phyloP scores from a whole-genome alignment of 92 coral and sea anemone species.

The Actinostola sp. region DNA sequence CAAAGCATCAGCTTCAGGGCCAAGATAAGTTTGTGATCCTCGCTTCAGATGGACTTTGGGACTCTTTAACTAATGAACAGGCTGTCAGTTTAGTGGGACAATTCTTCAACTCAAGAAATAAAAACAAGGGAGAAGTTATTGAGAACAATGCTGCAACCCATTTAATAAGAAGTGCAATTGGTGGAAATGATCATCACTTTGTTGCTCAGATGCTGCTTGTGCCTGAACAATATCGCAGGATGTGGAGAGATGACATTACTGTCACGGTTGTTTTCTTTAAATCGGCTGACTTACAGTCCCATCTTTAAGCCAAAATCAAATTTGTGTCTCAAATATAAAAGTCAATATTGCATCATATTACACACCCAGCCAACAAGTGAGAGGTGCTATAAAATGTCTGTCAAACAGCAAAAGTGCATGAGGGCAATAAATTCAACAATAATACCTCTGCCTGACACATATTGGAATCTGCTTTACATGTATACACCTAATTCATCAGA shows the following conservation, averaged over 20 bases:
- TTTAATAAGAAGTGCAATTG: slow-evolving; percentile 92
- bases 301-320: slow-evolving; percentile 12
- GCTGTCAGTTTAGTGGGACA: slow-evolving; percentile 89
- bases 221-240: slow-evolving; percentile 93
- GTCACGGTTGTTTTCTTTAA: slow-evolving; percentile 92
- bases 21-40: slow-evolving; percentile 90
- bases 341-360: too few relatives aligned
- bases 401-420: too few relatives aligned
- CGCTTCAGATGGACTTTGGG: slow-evolving; percentile 99
- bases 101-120: slow-evolving; percentile 61
- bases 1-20: slow-evolving; percentile 65
- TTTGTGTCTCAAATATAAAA: too few relatives aligned
- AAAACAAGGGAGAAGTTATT: slow-evolving; percentile 36
- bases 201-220: slow-evolving; percentile 91
- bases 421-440: too few relatives aligned
- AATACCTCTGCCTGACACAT: too few relatives aligned
- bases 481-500: too few relatives aligned
- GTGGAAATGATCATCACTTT: slow-evolving; percentile 93
- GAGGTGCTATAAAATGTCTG: too few relatives aligned
- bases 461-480: too few relatives aligned
- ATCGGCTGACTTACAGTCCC: slow-evolving; percentile 38
- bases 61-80: slow-evolving; percentile 77
- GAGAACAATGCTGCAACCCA: slow-evolving; percentile 91
- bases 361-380: too few relatives aligned
- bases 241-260: slow-evolving; percentile 98